Percentiles rank a stretch among this genome's conserved stretches.
These are phyloP conservation scores for Cotesia congregata DNA, from an alignment of 2,888 invertebrate species.

Conservation along the genomic window DNA sequence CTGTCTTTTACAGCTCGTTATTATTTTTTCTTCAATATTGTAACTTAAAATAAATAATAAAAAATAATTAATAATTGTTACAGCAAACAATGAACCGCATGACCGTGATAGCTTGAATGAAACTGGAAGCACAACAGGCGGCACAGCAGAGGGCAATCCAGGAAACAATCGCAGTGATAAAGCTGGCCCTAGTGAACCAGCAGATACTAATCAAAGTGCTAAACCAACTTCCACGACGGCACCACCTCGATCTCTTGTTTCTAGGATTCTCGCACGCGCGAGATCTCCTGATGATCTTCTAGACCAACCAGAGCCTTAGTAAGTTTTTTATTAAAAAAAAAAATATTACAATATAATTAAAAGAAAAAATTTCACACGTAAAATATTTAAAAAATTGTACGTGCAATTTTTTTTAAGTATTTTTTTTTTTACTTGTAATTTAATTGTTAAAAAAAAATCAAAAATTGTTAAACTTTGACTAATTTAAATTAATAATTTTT, in stretches of 20 bases:
- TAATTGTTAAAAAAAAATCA: no score
- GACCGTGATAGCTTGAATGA: constrained; percentile 72
- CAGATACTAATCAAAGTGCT: constrained; percentile 41
- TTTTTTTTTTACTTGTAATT: no score
- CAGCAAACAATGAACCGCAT: constrained; percentile 71
- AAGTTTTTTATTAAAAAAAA: constrained; percentile 49
- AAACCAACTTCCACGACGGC: constrained; percentile 45
- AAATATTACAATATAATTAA: neutral
- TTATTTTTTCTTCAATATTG: no score
- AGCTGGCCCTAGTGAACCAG: constrained; percentile 44
- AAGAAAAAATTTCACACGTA: neutral
- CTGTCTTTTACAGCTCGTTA: no score
- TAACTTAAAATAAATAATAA: neutral
- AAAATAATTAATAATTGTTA: constrained; percentile 4
- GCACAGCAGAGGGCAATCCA: constrained; percentile 62
- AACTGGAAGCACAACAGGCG: constrained; percentile 67
- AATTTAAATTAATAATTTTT: no score
- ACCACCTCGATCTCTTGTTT: constrained; percentile 62
- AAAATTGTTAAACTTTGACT: no score
- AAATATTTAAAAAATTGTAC: no score
- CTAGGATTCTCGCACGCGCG: constrained; percentile 63
- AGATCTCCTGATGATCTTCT: constrained; percentile 64
- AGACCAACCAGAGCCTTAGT: constrained; percentile 71
- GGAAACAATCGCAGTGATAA: constrained; percentile 56
- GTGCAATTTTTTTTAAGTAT: no score